Evolutionary conservation across 2,113 vertebrate species (phyloP).

Genomic region (Rhabdornis inornatus): DNA sequence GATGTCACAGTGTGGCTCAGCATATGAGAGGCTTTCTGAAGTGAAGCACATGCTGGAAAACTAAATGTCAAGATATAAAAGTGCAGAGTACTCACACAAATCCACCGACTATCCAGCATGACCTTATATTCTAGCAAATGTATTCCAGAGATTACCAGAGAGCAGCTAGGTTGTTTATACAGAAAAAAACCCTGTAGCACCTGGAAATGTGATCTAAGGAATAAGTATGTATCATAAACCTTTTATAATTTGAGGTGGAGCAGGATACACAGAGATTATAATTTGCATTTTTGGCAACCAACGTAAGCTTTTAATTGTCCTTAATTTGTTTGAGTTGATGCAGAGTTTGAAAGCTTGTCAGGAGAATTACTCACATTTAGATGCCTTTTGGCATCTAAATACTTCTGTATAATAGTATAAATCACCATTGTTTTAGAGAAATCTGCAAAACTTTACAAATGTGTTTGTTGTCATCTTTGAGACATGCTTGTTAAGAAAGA

Average conservation of each 20-base stretch:
- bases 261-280: neutral
- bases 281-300: conserved; percentile 18
- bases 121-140: neutral
- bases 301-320: neutral
- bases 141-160: neutral
- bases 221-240: neutral
- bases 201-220: neutral
- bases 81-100: conserved; percentile 22
- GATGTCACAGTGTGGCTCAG: conserved; percentile 30
- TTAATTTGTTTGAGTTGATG: neutral
- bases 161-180: neutral
- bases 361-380: neutral
- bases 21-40: conserved; percentile 39
- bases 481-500: neutral
- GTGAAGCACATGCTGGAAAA: neutral
- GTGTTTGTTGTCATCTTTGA: neutral
- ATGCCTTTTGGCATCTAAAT: conserved; percentile 3
- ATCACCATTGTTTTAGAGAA: neutral
- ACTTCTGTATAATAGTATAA: neutral
- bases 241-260: neutral
- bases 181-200: neutral
- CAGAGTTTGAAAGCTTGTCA: neutral
- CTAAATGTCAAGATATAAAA: conserved; percentile 54
- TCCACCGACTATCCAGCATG: neutral
- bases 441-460: neutral